Evolutionary conservation across 1,140 invertebrate genomes (phyloP).

Genomic region (Formica selysi): DNA sequence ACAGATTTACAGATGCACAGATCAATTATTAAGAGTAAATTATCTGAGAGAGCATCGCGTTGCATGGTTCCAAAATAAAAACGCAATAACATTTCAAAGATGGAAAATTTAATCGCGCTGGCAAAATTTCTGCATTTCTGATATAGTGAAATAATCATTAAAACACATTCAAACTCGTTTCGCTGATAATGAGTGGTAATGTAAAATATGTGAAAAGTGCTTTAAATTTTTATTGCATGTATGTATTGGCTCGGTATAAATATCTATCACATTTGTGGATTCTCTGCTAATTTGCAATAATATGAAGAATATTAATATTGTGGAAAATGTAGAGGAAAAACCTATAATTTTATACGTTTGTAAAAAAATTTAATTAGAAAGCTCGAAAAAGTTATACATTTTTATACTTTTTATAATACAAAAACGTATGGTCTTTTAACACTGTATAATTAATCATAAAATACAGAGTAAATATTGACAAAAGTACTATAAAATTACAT

Average conservation of each 20-base stretch:
- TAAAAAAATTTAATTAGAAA: slow-evolving; percentile 6
- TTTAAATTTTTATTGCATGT: slow-evolving; percentile 14
- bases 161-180: background rate
- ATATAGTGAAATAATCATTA: background rate
- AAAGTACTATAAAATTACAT: background rate
- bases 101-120: slow-evolving; percentile 14
- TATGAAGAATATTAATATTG: slow-evolving; percentile 25
- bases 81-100: no score
- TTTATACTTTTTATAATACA: background rate
- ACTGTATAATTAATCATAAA: background rate
- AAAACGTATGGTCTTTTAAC: background rate
- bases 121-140: background rate
- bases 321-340: background rate
- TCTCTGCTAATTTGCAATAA: slow-evolving; percentile 8
- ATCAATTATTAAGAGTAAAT: slow-evolving; percentile 2
- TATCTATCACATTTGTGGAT: background rate
- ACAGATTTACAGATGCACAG: background rate
- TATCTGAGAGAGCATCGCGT: background rate
- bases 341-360: no score
- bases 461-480: background rate
- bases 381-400: background rate
- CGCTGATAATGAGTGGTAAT: background rate
- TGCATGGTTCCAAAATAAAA: background rate
- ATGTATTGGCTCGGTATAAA: background rate
- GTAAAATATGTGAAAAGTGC: background rate